These are phyloP conservation scores for Athetis lepigone DNA, from an alignment of 2,888 invertebrate genomes.

Conservation along the genomic window DNA sequence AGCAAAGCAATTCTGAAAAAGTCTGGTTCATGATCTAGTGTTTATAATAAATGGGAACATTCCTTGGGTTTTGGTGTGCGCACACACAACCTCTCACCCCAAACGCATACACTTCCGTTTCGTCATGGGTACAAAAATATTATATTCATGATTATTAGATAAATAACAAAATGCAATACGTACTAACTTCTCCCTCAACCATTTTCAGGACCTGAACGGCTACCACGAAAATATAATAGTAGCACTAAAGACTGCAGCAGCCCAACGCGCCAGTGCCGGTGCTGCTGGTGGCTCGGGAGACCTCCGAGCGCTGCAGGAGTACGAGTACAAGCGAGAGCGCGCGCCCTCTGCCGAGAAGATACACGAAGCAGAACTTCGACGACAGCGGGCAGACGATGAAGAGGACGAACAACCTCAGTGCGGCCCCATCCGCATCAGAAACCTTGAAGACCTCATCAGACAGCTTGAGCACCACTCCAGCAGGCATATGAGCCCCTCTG, in stretches of 20 bases:
- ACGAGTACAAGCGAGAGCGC: conserved; percentile 91
- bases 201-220: conserved; percentile 96
- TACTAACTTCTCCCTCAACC: neutral
- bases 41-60: no score
- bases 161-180: neutral
- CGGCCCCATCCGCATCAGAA: conserved; percentile 97
- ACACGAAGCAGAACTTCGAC: conserved; percentile 92
- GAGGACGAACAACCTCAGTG: conserved; percentile 94
- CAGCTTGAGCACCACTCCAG: conserved; percentile 96
- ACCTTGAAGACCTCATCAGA: conserved; percentile 96
- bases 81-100: no score
- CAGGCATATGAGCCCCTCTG: conserved; percentile 97
- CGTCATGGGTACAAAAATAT: no score
- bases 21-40: no score
- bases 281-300: conserved; percentile 83
- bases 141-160: no score
- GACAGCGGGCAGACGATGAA: conserved; percentile 88
- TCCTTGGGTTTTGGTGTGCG: no score
- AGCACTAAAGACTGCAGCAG: conserved; percentile 96
- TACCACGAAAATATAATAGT: conserved; percentile 98
- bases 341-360: conserved; percentile 94
- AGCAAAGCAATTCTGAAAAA: no score
- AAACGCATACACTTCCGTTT: no score
- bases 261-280: conserved; percentile 90
- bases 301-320: conserved; percentile 88